Base-by-base conservation (phyloP, 1,140 invertebrate genomes). In the Leptinotarsa texana region DNA sequence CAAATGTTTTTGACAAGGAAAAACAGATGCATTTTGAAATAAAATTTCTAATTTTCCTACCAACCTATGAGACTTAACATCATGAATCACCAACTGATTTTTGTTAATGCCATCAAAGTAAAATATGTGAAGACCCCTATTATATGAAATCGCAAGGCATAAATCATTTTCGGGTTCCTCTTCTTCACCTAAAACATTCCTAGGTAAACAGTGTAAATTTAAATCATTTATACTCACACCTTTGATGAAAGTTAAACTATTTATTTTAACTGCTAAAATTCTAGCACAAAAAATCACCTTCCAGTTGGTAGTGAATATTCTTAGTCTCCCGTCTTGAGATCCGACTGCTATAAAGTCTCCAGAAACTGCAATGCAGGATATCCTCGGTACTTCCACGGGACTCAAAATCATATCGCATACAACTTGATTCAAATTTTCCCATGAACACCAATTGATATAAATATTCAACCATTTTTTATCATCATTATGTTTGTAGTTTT, bases 261-360 rank as follows among this genome's bases (percentile, higher is more conserved):
- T 80, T 17, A 83, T 73, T 68, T 77, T 81, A 21, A 80, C 80
- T 13, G 82, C 80, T 67, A 79, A 77, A 74, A 83, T 76, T 33
- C 82, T 73, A 24, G 77, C 73, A 21, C 70, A 74, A 67, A 77
- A 79, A 11, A 83, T 72, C 51, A 75, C 75, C 13, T 79, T 73
- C 82, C 82, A 83, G 49, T 80, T 65, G 48, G 78, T 67, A n/a
- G 80, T 80, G 72, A 76, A 83, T 18, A 84, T 75, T 73, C 75
- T 79, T 27, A 84, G 63, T 77, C 80, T 75, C 3, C 83, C 83
- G 78, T 83, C 82, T 76, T 82, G 81, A 18, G 81, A 81, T 27
- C 83, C 83, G 13, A 83, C 74, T 33, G 82, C 82, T 61, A 84
- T 81, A 73, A 76, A 81, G 13, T 78, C 47, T 49, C 77, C 80